Percentiles rank a stretch among this genome's conserved stretches.
These are phyloP conservation scores for Cybosia mesomella DNA, from an alignment of 2,888 invertebrate genomes.

Conservation along the genomic window DNA sequence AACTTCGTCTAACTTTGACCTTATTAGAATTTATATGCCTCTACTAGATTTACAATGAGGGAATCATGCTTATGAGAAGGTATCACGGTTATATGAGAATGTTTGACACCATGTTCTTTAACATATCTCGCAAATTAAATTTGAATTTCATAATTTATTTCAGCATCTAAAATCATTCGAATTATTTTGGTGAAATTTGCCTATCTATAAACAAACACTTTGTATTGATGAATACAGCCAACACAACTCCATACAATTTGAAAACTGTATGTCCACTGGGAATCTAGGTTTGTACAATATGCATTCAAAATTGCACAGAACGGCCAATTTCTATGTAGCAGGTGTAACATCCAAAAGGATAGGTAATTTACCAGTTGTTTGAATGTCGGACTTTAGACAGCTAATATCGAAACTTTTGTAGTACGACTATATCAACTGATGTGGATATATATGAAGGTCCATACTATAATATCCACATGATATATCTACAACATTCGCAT, in stretches of 20 bases:
- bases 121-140: too few relatives aligned
- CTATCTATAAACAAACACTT: too few relatives aligned
- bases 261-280: neutral
- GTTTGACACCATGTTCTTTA: too few relatives aligned
- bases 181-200: too few relatives aligned
- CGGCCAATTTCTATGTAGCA: too few relatives aligned
- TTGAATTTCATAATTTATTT: conserved; percentile 36
- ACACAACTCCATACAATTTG: neutral
- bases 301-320: conserved; percentile 11
- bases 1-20: conserved; percentile 44
- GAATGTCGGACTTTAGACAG: conserved; percentile 13
- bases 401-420: conserved; percentile 3
- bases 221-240: too few relatives aligned
- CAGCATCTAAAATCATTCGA: too few relatives aligned
- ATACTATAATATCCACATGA: too few relatives aligned
- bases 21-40: conserved; percentile 53
- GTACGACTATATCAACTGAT: neutral
- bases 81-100: too few relatives aligned
- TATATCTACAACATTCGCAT: too few relatives aligned
- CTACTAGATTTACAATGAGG: conserved; percentile 53
- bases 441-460: too few relatives aligned
- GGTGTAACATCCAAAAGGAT: conserved; percentile 18
- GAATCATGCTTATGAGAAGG: too few relatives aligned
- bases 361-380: conserved; percentile 9
- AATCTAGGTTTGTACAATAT: neutral